Conservation (phyloP, 2,888 invertebrate genomes). For the Chrysomela aeneicollis region DNA sequence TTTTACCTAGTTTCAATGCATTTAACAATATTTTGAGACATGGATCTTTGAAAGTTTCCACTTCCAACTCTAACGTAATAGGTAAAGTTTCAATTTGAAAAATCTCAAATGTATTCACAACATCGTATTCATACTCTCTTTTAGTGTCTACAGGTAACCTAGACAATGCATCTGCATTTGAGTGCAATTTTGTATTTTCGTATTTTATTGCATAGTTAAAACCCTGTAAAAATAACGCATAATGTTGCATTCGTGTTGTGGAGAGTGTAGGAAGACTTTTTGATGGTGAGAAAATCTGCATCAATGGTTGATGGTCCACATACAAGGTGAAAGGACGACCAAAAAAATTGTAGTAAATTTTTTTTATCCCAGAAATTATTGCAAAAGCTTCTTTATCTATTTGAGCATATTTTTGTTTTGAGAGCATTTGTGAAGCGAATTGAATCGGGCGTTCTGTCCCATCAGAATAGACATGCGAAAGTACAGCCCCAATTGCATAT, state of each 20-base stretch:
- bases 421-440: slow-evolving; percentile 29
- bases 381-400: too few relatives aligned
- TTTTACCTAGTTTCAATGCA: neutral
- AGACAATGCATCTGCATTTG: slow-evolving; percentile 50
- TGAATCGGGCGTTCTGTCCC: slow-evolving; percentile 29
- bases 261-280: neutral
- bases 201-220: slow-evolving; percentile 10
- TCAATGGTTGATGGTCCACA: slow-evolving; percentile 27
- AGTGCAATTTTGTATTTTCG: slow-evolving; percentile 48
- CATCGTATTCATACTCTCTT: neutral
- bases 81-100: neutral
- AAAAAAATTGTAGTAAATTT: too few relatives aligned
- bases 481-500: slow-evolving; percentile 28
- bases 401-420: slow-evolving; percentile 30
- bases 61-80: neutral
- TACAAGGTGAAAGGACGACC: slow-evolving; percentile 20
- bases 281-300: slow-evolving; percentile 10
- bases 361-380: too few relatives aligned
- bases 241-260: slow-evolving; percentile 17
- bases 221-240: slow-evolving; percentile 24
- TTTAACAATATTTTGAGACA: neutral
- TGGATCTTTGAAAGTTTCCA: neutral
- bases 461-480: slow-evolving; percentile 31
- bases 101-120: neutral
- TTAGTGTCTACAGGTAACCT: neutral